These are phyloP conservation scores for Okamejei kenojei DNA, from an alignment of 2,797 vertebrate species.

Conservation along the genomic window DNA sequence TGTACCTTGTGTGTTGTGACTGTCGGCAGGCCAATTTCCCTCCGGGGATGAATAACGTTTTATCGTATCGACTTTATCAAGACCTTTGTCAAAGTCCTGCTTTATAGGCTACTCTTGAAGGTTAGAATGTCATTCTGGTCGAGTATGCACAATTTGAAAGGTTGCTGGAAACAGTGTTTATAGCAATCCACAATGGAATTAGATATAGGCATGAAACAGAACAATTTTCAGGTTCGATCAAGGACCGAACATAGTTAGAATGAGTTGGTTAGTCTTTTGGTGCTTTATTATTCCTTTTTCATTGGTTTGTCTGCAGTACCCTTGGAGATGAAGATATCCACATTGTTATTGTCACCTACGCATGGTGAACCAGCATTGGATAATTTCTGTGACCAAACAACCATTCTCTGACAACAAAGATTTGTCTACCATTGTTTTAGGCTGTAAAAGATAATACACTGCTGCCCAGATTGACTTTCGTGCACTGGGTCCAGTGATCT, in stretches of 20 bases:
- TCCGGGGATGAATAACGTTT: too few relatives aligned
- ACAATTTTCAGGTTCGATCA: not conserved
- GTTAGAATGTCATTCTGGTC: not conserved
- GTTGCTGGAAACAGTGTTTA: not conserved
- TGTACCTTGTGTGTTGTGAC: too few relatives aligned
- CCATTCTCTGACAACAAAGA: not conserved
- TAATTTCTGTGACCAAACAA: too few relatives aligned
- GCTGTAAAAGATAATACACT: not conserved
- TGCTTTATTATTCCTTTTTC: not conserved
- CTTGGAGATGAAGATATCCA: not conserved
- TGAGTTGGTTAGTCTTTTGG: not conserved
- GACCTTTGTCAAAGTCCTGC: too few relatives aligned
- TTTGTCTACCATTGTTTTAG: not conserved
- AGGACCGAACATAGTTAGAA: not conserved
- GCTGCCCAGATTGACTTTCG: too few relatives aligned
- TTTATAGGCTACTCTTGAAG: too few relatives aligned
- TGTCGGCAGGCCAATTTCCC: too few relatives aligned
- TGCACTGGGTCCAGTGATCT: too few relatives aligned
- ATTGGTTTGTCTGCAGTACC: not conserved
- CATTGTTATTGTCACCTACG: not conserved
- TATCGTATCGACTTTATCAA: too few relatives aligned
- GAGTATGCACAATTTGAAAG: not conserved
- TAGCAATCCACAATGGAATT: not conserved
- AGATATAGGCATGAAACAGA: not conserved
- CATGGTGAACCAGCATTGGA: not conserved